These are phyloP conservation scores for Melangyna quadrimaculata DNA, from an alignment of 2,888 invertebrate species.

Conservation along the genomic window DNA sequence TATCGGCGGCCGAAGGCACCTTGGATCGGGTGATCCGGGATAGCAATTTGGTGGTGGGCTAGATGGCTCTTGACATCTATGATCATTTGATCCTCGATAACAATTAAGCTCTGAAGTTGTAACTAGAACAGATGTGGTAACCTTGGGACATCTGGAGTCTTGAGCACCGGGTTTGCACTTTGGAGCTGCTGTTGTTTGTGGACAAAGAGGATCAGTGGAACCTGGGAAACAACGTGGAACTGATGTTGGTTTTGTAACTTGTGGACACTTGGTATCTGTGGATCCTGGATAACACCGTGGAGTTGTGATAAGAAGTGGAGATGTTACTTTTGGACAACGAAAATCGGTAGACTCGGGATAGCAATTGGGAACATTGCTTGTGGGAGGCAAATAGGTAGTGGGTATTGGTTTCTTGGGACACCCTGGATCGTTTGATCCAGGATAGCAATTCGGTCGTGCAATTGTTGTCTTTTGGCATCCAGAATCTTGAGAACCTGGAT, in stretches of 20 bases:
- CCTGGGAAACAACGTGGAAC: constrained; percentile 76
- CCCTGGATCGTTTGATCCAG: constrained; percentile 73
- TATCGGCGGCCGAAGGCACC: constrained; percentile 73
- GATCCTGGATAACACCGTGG: constrained; percentile 75
- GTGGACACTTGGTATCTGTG: constrained; percentile 68
- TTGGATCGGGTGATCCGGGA: constrained; percentile 73
- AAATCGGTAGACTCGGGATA: background rate
- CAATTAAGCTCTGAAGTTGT: constrained; percentile 71
- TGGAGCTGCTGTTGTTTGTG: background rate
- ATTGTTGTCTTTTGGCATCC: constrained; percentile 68
- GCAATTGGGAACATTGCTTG: background rate
- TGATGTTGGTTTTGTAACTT: constrained; percentile 55
- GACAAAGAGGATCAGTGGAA: constrained; percentile 75
- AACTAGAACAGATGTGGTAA: constrained; percentile 53
- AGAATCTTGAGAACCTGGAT: constrained; percentile 73
- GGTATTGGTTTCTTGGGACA: constrained; percentile 73
- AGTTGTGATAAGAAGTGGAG: background rate
- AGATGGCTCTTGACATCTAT: constrained; percentile 71
- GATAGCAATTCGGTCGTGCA: constrained; percentile 73
- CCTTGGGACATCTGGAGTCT: constrained; percentile 75
- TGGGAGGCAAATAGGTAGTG: background rate
- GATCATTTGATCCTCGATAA: constrained; percentile 73
- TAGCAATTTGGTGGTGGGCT: constrained; percentile 72
- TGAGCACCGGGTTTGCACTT: constrained; percentile 74
- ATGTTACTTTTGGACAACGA: background rate